A percentile compares a stretch with the other conserved stretches of the same genome.
These are phyloP conservation scores for Dinothrombium tinctorium DNA, from an alignment of 1,140 invertebrate species.

Conservation along the genomic window DNA sequence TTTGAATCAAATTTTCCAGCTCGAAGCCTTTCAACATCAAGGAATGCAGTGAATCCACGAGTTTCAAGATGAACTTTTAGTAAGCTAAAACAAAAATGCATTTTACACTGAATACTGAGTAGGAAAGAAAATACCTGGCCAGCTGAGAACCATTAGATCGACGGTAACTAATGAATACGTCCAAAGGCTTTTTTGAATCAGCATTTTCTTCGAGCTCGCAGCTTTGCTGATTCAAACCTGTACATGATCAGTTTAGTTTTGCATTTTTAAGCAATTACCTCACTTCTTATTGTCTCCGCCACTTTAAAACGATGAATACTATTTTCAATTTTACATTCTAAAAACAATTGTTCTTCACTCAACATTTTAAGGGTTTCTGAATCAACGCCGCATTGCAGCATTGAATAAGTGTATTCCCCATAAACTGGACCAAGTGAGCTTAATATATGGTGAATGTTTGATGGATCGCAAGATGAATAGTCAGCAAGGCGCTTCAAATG, in stretches of 20 bases:
- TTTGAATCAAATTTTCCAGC: conserved; percentile 98
- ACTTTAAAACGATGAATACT: conserved; percentile 80
- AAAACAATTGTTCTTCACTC: conserved; percentile 66
- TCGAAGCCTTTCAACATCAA: conserved; percentile 78
- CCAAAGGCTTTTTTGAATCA: conserved; percentile 49
- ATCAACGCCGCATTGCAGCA: conserved; percentile 84
- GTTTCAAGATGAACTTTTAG: conserved; percentile 75
- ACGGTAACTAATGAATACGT: conserved; percentile 95
- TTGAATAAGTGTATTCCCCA: conserved; percentile 84
- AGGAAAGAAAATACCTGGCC: conserved; percentile 53
- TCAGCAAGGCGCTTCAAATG: conserved; percentile 90
- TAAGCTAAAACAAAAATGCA: conserved; percentile 20
- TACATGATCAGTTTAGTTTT: neutral
- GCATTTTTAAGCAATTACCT: conserved; percentile 15
- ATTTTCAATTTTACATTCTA: conserved; percentile 73
- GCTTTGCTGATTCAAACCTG: neutral
- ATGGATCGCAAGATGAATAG: conserved; percentile 77
- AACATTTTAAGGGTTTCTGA: conserved; percentile 41
- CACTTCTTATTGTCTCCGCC: conserved; percentile 57
- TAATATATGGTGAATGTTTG: conserved; percentile 72
- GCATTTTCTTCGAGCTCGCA: neutral
- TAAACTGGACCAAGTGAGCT: conserved; percentile 66
- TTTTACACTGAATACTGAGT: neutral
- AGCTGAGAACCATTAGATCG: conserved; percentile 92
- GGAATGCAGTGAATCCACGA: conserved; percentile 77